phyloP scores from a whole-genome alignment of 2,888 invertebrate genomes.

The Agrochola circellaris region DNA sequence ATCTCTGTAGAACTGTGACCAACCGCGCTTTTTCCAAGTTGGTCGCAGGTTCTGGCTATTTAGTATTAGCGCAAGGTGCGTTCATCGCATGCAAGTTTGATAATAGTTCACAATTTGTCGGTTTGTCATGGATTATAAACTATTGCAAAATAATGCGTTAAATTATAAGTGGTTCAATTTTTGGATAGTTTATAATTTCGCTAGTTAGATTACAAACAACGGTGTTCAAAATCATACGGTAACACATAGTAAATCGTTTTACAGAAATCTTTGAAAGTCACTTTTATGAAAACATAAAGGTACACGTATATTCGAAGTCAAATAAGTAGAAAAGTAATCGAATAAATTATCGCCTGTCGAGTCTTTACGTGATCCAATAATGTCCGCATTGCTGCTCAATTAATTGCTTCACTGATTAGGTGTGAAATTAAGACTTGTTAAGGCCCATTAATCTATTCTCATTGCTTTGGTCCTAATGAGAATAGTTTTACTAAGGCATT shows the following conservation, averaged over 20 bases:
- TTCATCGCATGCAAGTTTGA: too few relatives aligned
- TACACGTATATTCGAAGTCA: not conserved
- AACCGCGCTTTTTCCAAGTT: too few relatives aligned
- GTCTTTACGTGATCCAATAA: conserved; percentile 1
- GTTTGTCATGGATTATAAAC: too few relatives aligned
- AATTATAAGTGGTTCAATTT: too few relatives aligned
- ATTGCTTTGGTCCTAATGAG: conserved; percentile 1
- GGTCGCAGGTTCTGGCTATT: too few relatives aligned
- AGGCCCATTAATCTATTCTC: conserved; percentile 4
- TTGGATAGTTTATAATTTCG: too few relatives aligned
- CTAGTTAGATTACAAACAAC: too few relatives aligned
- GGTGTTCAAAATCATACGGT: too few relatives aligned
- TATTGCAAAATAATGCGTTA: too few relatives aligned
- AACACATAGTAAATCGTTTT: not conserved
- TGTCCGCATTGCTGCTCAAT: not conserved
- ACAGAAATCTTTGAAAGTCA: not conserved
- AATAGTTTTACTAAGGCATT: conserved; percentile 9
- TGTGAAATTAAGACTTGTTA: conserved; percentile 52
- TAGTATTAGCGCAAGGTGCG: too few relatives aligned
- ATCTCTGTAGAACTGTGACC: too few relatives aligned
- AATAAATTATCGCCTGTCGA: not conserved
- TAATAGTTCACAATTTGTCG: too few relatives aligned
- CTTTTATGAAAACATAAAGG: not conserved
- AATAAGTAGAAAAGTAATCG: not conserved
- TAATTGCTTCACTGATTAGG: conserved; percentile 27